phyloP scores from a whole-genome alignment of 2,888 invertebrate genomes.

The Tetheella fluctuosa region DNA sequence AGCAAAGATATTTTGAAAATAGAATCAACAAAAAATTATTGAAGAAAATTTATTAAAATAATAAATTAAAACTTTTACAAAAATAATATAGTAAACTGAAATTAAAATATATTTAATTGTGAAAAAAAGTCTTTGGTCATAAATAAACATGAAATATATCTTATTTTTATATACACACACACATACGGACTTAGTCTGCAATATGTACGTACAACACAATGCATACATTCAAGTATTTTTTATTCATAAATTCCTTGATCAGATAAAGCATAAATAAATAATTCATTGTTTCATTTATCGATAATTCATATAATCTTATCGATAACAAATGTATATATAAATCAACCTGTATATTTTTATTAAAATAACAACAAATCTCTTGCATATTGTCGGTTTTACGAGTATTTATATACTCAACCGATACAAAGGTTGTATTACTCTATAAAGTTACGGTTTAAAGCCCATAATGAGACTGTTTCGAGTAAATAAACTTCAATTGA shows the following conservation, averaged over 20 bases:
- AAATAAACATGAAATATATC: too few species aligned
- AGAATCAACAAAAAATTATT: too few species aligned
- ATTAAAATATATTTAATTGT: too few species aligned
- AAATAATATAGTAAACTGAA: too few species aligned
- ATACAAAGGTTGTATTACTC: conserved; percentile 43
- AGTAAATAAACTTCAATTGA: conserved; percentile 47
- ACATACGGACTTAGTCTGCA: not conserved
- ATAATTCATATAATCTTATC: not conserved
- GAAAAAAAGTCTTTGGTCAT: too few species aligned
- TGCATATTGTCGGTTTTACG: conserved; percentile 34
- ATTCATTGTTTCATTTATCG: not conserved
- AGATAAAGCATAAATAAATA: not conserved
- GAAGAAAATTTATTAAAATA: too few species aligned
- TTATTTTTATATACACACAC: too few species aligned
- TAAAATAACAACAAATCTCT: conserved; percentile 23
- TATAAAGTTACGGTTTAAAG: conserved; percentile 46
- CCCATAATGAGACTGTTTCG: conserved; percentile 50
- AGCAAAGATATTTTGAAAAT: not conserved
- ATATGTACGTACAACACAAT: not conserved
- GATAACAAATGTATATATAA: not conserved
- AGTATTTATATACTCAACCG: conserved; percentile 37
- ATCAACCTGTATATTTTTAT: not conserved
- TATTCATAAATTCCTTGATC: not conserved
- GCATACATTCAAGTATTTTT: not conserved
- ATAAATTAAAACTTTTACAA: too few species aligned